Evolutionary conservation across 2,888 invertebrate species (phyloP).

Genomic region (Scaptomyza reducta): DNA sequence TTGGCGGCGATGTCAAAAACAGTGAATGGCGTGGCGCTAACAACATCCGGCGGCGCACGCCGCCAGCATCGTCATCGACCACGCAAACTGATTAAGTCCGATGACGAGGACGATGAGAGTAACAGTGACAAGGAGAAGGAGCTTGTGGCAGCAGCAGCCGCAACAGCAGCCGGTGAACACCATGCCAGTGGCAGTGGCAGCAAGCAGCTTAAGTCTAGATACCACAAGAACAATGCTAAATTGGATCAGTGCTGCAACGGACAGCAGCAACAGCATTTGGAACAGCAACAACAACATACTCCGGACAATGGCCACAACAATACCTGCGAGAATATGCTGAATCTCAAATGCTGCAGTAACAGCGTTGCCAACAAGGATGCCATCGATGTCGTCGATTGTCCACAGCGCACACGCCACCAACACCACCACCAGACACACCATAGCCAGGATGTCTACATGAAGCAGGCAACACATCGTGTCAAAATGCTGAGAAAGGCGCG

Average conservation of each 20-base stretch:
- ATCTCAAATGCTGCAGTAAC: constrained; percentile 79
- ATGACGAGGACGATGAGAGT: constrained; percentile 84
- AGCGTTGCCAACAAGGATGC: constrained; percentile 51
- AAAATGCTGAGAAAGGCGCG: constrained; percentile 84
- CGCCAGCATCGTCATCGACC: constrained; percentile 84
- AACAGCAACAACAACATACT: constrained; percentile 53
- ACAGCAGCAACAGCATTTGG: constrained; percentile 34
- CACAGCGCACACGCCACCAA: constrained; percentile 40
- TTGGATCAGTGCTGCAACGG: constrained; percentile 66
- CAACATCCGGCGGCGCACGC: constrained; percentile 78
- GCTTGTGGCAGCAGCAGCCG: constrained; percentile 22
- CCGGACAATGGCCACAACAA: constrained; percentile 79
- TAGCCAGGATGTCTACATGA: constrained; percentile 81
- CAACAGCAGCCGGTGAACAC: constrained; percentile 35
- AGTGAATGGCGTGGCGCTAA: constrained; percentile 51
- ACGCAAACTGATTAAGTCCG: constrained; percentile 84
- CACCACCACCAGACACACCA: constrained; percentile 46
- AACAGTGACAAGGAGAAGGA: constrained; percentile 83
- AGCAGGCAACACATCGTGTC: constrained; percentile 83
- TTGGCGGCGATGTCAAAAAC: constrained; percentile 54
- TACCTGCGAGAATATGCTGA: constrained; percentile 83
- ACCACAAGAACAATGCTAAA: constrained; percentile 76
- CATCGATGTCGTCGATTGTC: constrained; percentile 56
- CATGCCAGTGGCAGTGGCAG: constrained; percentile 44
- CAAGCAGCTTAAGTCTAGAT: constrained; percentile 53